Evolutionary conservation across 1,140 invertebrate genomes (phyloP).

Genomic region (Atopsyche davidsoni): DNA sequence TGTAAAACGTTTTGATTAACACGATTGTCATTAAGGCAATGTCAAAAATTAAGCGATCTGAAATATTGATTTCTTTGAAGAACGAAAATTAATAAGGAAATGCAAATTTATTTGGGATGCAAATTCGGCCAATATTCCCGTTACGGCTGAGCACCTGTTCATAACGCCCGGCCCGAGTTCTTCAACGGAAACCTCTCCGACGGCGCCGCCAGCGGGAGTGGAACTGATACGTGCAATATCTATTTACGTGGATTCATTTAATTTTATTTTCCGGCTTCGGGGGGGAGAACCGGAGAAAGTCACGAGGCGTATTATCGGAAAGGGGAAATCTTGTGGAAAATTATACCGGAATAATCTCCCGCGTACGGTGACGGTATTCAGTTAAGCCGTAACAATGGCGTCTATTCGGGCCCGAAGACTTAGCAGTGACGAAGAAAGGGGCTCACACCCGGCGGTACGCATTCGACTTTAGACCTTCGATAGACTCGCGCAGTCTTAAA

Average conservation of each 20-base stretch:
- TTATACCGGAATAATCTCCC: slow-evolving; percentile 24
- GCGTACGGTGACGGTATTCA: slow-evolving; percentile 7
- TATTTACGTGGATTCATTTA: slow-evolving; percentile 19
- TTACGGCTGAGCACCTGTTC: too few relatives aligned
- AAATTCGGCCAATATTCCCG: too few relatives aligned
- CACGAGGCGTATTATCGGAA: slow-evolving; percentile 13
- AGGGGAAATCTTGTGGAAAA: slow-evolving; percentile 28
- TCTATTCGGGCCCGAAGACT: slow-evolving; percentile 13
- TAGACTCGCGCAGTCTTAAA: too few relatives aligned
- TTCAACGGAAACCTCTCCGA: too few relatives aligned
- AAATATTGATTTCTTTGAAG: too few relatives aligned
- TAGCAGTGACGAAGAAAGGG: slow-evolving; percentile 8
- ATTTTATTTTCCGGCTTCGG: slow-evolving; percentile 20
- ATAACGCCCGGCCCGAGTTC: too few relatives aligned
- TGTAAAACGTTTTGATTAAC: too few relatives aligned
- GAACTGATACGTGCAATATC: slow-evolving; percentile 20
- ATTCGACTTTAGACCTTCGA: slow-evolving; percentile 2
- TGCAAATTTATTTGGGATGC: too few relatives aligned
- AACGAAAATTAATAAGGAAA: too few relatives aligned
- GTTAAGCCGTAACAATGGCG: slow-evolving; percentile 16
- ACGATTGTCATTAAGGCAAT: too few relatives aligned
- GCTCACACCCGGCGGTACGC: too few relatives aligned
- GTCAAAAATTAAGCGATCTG: too few relatives aligned
- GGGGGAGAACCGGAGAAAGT: slow-evolving; percentile 20
- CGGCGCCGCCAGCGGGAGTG: slow-evolving; percentile 1